Conservation (phyloP, 1,140 invertebrate species). For the Drosophila teissieri region DNA sequence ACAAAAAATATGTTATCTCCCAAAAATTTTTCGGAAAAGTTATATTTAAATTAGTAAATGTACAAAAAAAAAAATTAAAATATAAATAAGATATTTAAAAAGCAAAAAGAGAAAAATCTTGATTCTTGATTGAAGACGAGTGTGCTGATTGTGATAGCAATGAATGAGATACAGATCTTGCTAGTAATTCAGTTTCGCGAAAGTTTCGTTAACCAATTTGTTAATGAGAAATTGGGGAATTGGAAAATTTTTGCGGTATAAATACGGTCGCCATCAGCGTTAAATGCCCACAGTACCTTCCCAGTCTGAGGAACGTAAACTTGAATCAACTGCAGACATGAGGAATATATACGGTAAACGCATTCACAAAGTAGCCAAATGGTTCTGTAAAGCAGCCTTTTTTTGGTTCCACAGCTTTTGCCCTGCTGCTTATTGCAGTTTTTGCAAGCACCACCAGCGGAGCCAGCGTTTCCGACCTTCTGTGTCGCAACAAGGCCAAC, state of each 20-base stretch:
- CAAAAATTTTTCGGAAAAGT: not conserved
- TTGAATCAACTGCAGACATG: constrained; percentile 34
- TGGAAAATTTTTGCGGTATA: constrained; percentile 28
- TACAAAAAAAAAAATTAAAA: not conserved
- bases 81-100: not conserved
- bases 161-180: constrained; percentile 38
- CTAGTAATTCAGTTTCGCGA: constrained; percentile 21
- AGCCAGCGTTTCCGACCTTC: constrained; percentile 56
- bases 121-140: not conserved
- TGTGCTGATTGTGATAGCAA: constrained; percentile 1
- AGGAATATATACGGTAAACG: constrained; percentile 58
- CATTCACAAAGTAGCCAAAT: not conserved
- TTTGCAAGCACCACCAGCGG: constrained; percentile 40
- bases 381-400: not conserved
- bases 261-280: constrained; percentile 11
- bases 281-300: constrained; percentile 29
- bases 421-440: constrained; percentile 54
- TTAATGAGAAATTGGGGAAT: constrained; percentile 43
- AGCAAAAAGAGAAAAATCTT: not conserved
- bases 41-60: not conserved
- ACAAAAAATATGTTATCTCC: not conserved
- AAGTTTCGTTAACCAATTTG: constrained; percentile 41
- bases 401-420: constrained; percentile 43
- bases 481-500: constrained; percentile 43
- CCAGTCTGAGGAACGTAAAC: constrained; percentile 15